Base-by-base conservation (phyloP, 2,888 invertebrate genomes). In the Plebejus anna region DNA sequence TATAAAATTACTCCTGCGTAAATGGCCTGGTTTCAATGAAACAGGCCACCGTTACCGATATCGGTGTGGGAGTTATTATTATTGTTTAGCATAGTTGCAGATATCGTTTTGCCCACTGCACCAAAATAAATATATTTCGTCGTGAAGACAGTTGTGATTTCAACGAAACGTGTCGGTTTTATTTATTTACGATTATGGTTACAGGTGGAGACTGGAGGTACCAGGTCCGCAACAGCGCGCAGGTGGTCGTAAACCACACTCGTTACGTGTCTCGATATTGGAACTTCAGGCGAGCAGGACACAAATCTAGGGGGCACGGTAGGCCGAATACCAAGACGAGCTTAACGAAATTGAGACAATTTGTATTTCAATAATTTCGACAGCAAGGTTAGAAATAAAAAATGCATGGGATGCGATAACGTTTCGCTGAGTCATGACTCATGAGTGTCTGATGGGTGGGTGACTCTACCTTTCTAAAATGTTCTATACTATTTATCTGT, bases 101-200 rank as follows among this genome's bases (percentile, higher is more conserved):
- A 51, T 16, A 55, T 0, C 51, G 4, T 11, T 51, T 51, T 51
- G 6, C 13, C 51, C 13, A 51, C 6, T 13, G 13, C 51, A 51
- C 51, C 4, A 42, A 42, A 42, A 42, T 42, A 2, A 42, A 42
- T 51, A 3, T 51, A 51, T 51, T 51, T 51, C 51, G 51, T 51
- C 51, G 4, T 51, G 13, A 16, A 55, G 55, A 16, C 7, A 59
- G 22, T 59, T 16, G 22, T 59, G 22, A 59, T 59, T 59, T 59
- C 59, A 9, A 22, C 57, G 0, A 59, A 57, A 16, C n/a, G n/a
- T 59, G 59, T 2, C 3, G 59, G 59, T 59, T 22, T 59, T 66
- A 66, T 66, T 66, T 66, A 66, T 66, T 66, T 22, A 66, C 61
- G 61, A 32, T 66, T 66, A 66, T 66, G 22, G 61, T 3, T 11